Evolutionary conservation across 35 echinoderm and acorn worm genomes (phyloP).

Genomic region (Apostichopus californicus): DNA sequence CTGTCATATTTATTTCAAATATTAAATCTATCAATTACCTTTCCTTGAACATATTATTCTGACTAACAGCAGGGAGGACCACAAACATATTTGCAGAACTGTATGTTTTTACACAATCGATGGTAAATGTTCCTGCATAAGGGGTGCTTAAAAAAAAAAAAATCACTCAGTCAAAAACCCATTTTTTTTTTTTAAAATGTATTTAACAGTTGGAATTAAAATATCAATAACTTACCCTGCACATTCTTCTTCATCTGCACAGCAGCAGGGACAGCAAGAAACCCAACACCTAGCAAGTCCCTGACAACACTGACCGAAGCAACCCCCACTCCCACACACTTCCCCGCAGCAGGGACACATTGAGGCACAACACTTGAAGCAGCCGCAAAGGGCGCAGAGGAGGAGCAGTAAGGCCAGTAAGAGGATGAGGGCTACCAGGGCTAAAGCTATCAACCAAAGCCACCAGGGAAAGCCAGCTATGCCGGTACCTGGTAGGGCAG

Average conservation of each 20-base stretch:
- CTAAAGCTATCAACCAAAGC: constrained; percentile 54
- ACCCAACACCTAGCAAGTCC: constrained; percentile 54
- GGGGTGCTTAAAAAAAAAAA: too few relatives aligned
- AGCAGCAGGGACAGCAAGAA: constrained; percentile 59
- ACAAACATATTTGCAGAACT: too few relatives aligned
- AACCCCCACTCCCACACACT: constrained; percentile 32
- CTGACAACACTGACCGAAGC: constrained; percentile 23
- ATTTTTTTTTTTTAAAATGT: too few relatives aligned
- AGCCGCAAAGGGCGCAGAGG: constrained; percentile 54
- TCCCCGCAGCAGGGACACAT: constrained; percentile 53
- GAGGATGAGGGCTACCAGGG: constrained; percentile 49
- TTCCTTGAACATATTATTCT: too few relatives aligned
- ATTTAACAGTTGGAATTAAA: background rate
- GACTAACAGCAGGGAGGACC: too few relatives aligned
- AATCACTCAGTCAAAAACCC: too few relatives aligned
- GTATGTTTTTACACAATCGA: too few relatives aligned
- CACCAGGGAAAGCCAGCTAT: constrained; percentile 44
- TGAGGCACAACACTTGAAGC: constrained; percentile 54
- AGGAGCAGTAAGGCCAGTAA: constrained; percentile 43
- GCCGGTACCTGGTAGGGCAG: background rate
- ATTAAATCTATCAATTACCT: too few relatives aligned
- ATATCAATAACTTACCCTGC: constrained; percentile 6
- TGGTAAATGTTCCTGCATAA: too few relatives aligned
- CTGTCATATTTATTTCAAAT: too few relatives aligned
- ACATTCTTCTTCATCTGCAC: constrained; percentile 58